Evolutionary conservation across 2,888 invertebrate species (phyloP).

Genomic region (Eristalinus sepulchralis): DNA sequence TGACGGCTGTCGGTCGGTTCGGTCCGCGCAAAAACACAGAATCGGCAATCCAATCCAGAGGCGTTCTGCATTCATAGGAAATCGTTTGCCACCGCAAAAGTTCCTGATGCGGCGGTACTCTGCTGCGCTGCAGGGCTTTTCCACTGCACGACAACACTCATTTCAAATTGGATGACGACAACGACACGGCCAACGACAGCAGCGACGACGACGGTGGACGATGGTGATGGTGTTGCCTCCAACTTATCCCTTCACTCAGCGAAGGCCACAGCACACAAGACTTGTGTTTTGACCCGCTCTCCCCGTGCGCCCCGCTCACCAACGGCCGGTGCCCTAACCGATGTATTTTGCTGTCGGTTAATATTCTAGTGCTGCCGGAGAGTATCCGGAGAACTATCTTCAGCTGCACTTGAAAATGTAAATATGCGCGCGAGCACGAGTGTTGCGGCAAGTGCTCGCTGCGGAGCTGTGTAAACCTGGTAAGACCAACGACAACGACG

Average conservation of each 20-base stretch:
- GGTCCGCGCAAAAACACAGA: conserved; percentile 29
- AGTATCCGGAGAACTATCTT: conserved; percentile 56
- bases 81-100: conserved; percentile 70
- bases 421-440: conserved; percentile 62
- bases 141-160: conserved; percentile 64
- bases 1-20: conserved; percentile 15
- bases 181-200: conserved; percentile 11
- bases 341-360: conserved; percentile 68
- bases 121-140: conserved; percentile 65
- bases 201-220: not conserved
- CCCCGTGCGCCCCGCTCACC: not conserved
- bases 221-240: not conserved
- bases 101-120: conserved; percentile 66
- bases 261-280: not conserved
- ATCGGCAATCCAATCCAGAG: conserved; percentile 65
- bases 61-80: conserved; percentile 68
- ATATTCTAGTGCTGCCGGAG: conserved; percentile 48
- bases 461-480: conserved; percentile 43
- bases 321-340: conserved; percentile 38
- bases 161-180: conserved; percentile 64
- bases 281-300: not conserved
- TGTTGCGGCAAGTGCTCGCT: conserved; percentile 50
- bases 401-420: conserved; percentile 66
- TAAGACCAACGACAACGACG: conserved; percentile 32
- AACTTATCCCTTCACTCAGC: not conserved